Evolutionary conservation across 2,797 vertebrate species (phyloP).

Genomic region (Limosa lapponica): DNA sequence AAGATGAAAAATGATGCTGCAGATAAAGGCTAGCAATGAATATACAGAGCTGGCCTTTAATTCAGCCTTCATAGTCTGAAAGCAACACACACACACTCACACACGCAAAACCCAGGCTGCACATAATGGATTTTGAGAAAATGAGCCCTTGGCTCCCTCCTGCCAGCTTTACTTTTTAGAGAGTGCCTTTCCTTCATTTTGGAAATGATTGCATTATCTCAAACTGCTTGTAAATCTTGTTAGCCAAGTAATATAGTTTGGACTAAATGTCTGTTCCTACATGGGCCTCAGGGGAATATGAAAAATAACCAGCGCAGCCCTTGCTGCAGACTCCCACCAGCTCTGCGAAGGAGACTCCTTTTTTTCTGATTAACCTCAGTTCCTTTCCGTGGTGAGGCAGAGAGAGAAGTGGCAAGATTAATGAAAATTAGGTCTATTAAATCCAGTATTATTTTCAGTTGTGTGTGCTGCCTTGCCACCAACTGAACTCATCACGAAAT

Average conservation of each 20-base stretch:
- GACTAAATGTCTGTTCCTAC: slow-evolving; percentile 37
- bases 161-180: background rate
- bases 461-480: background rate
- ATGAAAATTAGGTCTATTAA: slow-evolving; percentile 20
- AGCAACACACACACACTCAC: background rate
- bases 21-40: background rate
- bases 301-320: slow-evolving; percentile 47
- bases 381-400: background rate
- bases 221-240: slow-evolving; percentile 52
- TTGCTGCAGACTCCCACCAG: background rate
- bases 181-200: slow-evolving; percentile 21
- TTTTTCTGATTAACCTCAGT: slow-evolving; percentile 21
- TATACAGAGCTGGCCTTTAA: background rate
- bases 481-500: background rate
- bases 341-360: background rate
- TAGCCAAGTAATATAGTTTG: slow-evolving; percentile 47
- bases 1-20: background rate
- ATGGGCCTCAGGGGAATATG: background rate
- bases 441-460: background rate
- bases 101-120: background rate
- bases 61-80: background rate
- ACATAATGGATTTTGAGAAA: slow-evolving; percentile 26
- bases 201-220: slow-evolving; percentile 44
- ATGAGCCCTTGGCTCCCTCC: background rate
- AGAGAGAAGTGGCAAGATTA: slow-evolving; percentile 11